Base-by-base conservation (phyloP, 2,888 invertebrate genomes). In the Dryadula phaetusa region DNA sequence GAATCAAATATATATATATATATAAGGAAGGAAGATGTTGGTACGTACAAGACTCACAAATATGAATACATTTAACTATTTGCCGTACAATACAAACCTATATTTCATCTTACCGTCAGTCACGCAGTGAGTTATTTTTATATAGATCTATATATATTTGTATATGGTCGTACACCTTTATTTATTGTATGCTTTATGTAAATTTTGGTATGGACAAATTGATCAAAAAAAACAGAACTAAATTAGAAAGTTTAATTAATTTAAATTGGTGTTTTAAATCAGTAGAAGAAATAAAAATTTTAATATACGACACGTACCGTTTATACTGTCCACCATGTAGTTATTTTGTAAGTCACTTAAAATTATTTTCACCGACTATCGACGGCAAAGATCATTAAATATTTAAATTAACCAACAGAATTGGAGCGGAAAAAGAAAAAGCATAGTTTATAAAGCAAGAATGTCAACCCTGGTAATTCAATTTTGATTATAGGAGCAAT, bases 401-500 rank as follows among this genome's bases (percentile, higher is more conserved):
- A 87, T 84, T 86, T 83, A 87, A 90, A 88, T 87, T 82, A 82
- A 77, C 77, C 78, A 76, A 76, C 80, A 79, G 88, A 92, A 92
- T 86, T 90, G 88, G 92, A 92, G 90, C 91, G 86, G 82, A 90
- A 90, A 88, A 90, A 90, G 86, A 88, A 92, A 90, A 88, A 84
- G 85, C 82, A 77, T 81, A 76, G 79, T 79, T 84, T 81, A 78
- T 85, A 79, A 79, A 82, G 82, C 82, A 87, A 89, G 88, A 92
- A 88, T 90, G 92, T 92, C 92, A 90, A 86, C 86, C 84, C 84
- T 78, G 86, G 87, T 92, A 92, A 92, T 92, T 92, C 87, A 92
- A 91, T 91, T 92, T 92, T 92, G 92, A 92, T 92, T 92, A 92
- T 91, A 92, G 92, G 87, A 90, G 85, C 87, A 88, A 91, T 84